Percentiles rank a stretch among this genome's conserved stretches.
Evolutionary conservation across 1,140 invertebrate genomes (phyloP).

Genomic region (Parasteatoda tepidariorum): DNA sequence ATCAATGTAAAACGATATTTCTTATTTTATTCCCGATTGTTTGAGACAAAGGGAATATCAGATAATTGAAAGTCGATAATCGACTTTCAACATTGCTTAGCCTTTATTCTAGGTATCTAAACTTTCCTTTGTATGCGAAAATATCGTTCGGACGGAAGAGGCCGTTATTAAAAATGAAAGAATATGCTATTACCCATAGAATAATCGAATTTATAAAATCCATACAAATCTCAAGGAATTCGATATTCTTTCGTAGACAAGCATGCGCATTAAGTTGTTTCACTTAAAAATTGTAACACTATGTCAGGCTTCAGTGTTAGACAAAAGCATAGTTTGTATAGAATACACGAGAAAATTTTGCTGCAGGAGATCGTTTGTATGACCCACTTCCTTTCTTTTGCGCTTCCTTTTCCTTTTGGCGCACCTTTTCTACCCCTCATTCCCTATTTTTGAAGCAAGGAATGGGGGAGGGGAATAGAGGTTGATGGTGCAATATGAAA

Average conservation of each 20-base stretch:
- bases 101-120: not conserved
- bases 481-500: not conserved
- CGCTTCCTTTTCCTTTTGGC: not conserved
- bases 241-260: not conserved
- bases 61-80: slow-evolving; percentile 35
- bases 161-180: not conserved
- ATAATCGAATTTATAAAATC: not conserved
- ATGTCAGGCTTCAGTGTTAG: not conserved
- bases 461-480: too few species aligned
- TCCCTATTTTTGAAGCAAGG: not conserved
- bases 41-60: not conserved
- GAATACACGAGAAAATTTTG: too few species aligned
- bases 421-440: not conserved
- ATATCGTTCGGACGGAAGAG: not conserved
- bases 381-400: slow-evolving; percentile 13
- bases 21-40: not conserved
- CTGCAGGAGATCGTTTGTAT: too few species aligned
- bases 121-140: not conserved
- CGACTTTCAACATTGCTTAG: not conserved
- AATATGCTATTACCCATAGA: not conserved
- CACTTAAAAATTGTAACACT: slow-evolving; percentile 1
- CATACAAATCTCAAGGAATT: not conserved
- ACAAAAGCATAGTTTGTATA: too few species aligned
- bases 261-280: not conserved
- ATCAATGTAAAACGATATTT: not conserved